These are phyloP conservation scores for Helicoverpa assulta DNA, from an alignment of 2,888 invertebrate genomes.

Conservation along the genomic window DNA sequence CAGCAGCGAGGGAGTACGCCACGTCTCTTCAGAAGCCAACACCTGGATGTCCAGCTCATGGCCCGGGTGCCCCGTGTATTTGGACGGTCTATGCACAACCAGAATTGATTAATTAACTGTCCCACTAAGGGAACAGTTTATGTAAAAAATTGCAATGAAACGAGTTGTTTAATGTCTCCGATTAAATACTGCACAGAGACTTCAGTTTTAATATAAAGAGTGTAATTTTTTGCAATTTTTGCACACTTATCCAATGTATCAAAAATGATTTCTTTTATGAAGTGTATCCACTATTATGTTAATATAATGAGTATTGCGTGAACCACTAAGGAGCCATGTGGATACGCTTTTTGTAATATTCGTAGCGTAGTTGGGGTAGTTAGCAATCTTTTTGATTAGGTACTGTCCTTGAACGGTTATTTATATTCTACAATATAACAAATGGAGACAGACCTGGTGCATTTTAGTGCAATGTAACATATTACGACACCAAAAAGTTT, in stretches of 20 bases:
- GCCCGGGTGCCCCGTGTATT: slow-evolving; percentile 90
- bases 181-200: slow-evolving; percentile 31
- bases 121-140: no score
- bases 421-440: slow-evolving; percentile 37
- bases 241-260: not conserved
- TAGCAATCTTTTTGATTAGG: slow-evolving; percentile 16
- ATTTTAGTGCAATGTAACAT: not conserved
- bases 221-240: no score
- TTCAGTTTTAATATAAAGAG: slow-evolving; percentile 1
- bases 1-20: slow-evolving; percentile 95
- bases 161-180: slow-evolving; percentile 28
- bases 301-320: not conserved
- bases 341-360: not conserved
- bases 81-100: slow-evolving; percentile 78
- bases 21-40: slow-evolving; percentile 95
- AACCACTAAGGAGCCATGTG: not conserved
- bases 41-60: slow-evolving; percentile 94
- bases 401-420: slow-evolving; percentile 28
- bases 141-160: slow-evolving; percentile 37
- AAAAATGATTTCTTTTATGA: slow-evolving; percentile 10
- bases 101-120: not conserved
- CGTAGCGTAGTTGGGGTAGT: slow-evolving; percentile 13
- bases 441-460: not conserved
- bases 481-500: not conserved
- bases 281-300: not conserved